A percentile compares a stretch with the other conserved stretches of the same genome.
Evolutionary conservation across 1,140 invertebrate species (phyloP).

Genomic region (Magallana ariakensis): DNA sequence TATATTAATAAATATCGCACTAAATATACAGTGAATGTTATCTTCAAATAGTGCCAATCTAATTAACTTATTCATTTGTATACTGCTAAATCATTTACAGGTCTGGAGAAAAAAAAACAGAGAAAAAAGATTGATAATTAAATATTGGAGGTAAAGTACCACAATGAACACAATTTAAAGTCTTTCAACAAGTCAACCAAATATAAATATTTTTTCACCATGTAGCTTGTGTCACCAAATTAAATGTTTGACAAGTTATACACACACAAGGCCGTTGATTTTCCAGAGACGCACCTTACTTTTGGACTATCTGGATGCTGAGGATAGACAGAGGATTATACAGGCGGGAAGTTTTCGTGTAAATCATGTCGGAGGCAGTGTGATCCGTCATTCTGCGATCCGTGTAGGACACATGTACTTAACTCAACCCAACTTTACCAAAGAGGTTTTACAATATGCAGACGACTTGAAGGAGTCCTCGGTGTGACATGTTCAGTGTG

Average conservation of each 20-base stretch:
- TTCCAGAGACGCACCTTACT: constrained; percentile 51
- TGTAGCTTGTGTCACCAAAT: neutral
- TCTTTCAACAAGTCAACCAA: no score
- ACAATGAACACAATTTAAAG: no score
- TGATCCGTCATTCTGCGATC: constrained; percentile 42
- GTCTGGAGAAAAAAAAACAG: constrained; percentile 16
- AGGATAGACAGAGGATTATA: constrained; percentile 46
- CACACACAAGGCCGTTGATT: neutral
- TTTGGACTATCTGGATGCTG: constrained; percentile 40
- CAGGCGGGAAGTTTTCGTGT: constrained; percentile 45
- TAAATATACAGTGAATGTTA: no score
- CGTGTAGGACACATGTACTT: neutral
- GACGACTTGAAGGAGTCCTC: neutral
- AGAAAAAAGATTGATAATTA: constrained; percentile 13
- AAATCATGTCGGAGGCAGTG: constrained; percentile 46
- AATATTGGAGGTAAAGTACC: neutral
- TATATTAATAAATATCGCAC: no score
- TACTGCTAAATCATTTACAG: no score
- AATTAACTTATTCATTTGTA: no score
- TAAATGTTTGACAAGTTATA: no score
- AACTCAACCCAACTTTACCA: constrained; percentile 2
- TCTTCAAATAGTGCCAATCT: no score
- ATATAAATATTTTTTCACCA: no score
- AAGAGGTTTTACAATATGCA: neutral
- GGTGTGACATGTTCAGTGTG: neutral